Conservation (phyloP, 2,888 invertebrate species). For the Ectropis crepuscularia region DNA sequence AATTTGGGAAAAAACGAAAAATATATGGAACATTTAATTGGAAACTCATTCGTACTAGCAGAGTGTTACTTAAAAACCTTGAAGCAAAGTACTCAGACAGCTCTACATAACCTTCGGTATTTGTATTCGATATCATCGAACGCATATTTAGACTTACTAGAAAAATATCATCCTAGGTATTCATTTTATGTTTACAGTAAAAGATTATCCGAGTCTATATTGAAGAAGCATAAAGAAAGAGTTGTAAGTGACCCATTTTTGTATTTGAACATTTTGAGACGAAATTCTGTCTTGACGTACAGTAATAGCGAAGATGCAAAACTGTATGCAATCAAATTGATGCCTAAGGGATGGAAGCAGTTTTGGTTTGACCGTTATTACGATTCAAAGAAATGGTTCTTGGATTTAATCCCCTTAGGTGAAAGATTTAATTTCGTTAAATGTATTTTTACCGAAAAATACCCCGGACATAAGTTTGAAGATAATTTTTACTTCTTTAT, state of each 20-base stretch:
- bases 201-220: slow-evolving; percentile 52
- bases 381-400: slow-evolving; percentile 46
- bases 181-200: slow-evolving; percentile 24
- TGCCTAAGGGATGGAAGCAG: slow-evolving; percentile 44
- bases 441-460: slow-evolving; percentile 46
- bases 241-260: slow-evolving; percentile 51
- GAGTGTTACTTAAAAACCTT: slow-evolving; percentile 24
- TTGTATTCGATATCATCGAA: slow-evolving; percentile 45
- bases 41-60: slow-evolving; percentile 47
- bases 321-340: slow-evolving; percentile 45
- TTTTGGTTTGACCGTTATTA: slow-evolving; percentile 57
- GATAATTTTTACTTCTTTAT: slow-evolving; percentile 33
- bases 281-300: slow-evolving; percentile 46
- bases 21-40: slow-evolving; percentile 47
- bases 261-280: slow-evolving; percentile 53
- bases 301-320: slow-evolving; percentile 55
- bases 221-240: slow-evolving; percentile 58
- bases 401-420: slow-evolving; percentile 52
- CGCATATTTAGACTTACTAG: slow-evolving; percentile 58
- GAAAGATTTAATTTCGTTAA: slow-evolving; percentile 48
- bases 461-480: slow-evolving; percentile 49
- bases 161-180: slow-evolving; percentile 36
- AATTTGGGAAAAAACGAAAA: slow-evolving; percentile 16
- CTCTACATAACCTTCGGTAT: slow-evolving; percentile 25
- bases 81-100: neutral